phyloP scores from a whole-genome alignment of 1,140 invertebrate species.

The Heterodera schachtii region DNA sequence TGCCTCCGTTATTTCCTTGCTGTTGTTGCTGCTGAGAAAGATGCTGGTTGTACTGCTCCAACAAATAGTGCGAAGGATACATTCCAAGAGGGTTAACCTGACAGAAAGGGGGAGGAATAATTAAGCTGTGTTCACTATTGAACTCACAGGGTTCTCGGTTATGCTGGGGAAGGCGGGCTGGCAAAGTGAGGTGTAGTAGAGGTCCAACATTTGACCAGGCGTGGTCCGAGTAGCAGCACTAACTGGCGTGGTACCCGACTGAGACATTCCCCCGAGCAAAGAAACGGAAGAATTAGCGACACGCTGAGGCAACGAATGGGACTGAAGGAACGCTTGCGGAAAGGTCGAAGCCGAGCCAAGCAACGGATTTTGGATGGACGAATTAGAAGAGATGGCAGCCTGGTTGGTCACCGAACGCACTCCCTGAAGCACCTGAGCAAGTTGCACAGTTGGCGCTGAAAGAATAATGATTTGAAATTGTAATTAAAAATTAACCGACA shows the following conservation, averaged over 20 bases:
- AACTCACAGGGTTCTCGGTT: conserved; percentile 31
- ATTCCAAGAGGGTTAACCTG: conserved; percentile 29
- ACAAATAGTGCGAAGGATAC: conserved; percentile 36
- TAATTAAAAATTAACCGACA: not conserved
- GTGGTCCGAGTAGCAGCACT: conserved; percentile 25
- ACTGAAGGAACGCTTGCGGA: conserved; percentile 32
- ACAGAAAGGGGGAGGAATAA: not conserved
- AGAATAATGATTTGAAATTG: not conserved
- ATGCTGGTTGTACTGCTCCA: conserved; percentile 43
- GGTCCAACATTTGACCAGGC: conserved; percentile 41
- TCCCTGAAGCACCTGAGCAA: conserved; percentile 29
- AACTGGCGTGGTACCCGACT: not conserved
- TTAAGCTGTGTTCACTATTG: not conserved
- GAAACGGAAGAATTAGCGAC: conserved; percentile 21
- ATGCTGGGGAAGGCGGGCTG: conserved; percentile 45
- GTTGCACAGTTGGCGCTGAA: conserved; percentile 38
- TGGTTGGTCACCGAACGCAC: conserved; percentile 20
- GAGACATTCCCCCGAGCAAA: conserved; percentile 25
- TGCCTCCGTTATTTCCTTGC: conserved; percentile 22
- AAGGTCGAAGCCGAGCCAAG: conserved; percentile 12
- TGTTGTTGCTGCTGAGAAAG: conserved; percentile 36
- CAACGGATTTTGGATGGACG: conserved; percentile 23
- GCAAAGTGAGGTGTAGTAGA: conserved; percentile 42
- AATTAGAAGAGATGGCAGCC: conserved; percentile 15
- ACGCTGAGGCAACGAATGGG: conserved; percentile 32